These are phyloP conservation scores for Galendromus occidentalis DNA, from an alignment of 1,140 invertebrate species.

Conservation along the genomic window DNA sequence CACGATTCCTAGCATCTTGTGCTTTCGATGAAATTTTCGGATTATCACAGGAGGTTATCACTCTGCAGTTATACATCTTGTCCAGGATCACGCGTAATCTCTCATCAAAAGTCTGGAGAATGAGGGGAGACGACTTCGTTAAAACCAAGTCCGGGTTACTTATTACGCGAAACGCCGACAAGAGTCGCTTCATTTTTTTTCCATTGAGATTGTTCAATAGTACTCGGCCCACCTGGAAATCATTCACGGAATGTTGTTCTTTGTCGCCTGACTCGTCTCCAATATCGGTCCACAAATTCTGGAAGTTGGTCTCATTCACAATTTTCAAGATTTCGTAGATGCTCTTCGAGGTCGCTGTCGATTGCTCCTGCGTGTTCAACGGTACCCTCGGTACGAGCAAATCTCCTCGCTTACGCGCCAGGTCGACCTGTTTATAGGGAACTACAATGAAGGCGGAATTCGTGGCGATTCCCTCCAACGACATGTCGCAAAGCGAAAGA, in stretches of 20 bases:
- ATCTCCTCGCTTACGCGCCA: neutral
- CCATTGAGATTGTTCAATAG: neutral
- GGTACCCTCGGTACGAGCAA: neutral
- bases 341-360: neutral
- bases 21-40: neutral
- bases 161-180: no score
- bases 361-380: neutral
- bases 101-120: neutral
- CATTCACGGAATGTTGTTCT: no score
- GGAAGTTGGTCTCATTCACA: neutral
- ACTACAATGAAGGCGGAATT: neutral
- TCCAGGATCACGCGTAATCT: neutral
- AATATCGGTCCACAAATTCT: neutral
- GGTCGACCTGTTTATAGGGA: neutral
- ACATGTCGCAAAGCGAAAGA: no score
- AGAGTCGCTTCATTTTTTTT: neutral
- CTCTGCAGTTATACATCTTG: conserved; percentile 3
- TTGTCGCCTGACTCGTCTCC: neutral
- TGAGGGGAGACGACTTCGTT: no score
- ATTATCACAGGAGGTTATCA: conserved; percentile 4
- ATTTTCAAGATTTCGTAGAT: neutral
- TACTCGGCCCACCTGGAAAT: neutral
- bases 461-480: no score
- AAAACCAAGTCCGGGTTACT: no score
- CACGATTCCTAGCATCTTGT: neutral